These are phyloP conservation scores for Loxodonta africana DNA, from an alignment of 2,113 vertebrate genomes.

Conservation along the genomic window DNA sequence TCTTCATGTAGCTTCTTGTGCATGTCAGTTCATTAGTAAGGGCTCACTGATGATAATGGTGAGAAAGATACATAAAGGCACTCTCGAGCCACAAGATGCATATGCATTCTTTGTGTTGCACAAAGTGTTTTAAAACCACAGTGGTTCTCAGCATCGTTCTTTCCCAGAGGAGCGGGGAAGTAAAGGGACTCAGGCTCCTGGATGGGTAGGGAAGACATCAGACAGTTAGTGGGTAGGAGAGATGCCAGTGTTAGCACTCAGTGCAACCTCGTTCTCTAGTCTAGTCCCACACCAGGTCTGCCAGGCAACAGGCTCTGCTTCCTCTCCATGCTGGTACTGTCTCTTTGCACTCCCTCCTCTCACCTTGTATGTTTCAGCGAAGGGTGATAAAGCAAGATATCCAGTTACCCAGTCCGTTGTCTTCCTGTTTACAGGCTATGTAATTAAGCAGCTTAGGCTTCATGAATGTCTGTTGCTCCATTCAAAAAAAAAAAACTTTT, in stretches of 20 bases:
- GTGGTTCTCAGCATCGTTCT: neutral
- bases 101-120: neutral
- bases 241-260: neutral
- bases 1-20: neutral
- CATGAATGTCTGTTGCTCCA: neutral
- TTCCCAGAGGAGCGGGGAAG: neutral
- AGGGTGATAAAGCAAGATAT: neutral
- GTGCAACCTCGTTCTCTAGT: neutral
- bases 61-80: neutral
- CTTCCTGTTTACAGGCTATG: constrained; percentile 44
- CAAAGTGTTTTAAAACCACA: constrained; percentile 22
- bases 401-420: neutral
- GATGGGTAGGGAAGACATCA: neutral
- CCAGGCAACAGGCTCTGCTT: neutral
- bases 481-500: neutral
- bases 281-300: no score
- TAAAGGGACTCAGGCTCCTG: neutral
- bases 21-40: neutral
- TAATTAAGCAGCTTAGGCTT: constrained; percentile 64
- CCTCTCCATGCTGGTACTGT: no score
- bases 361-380: neutral
- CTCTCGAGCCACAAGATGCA: neutral
- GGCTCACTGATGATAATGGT: neutral
- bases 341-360: neutral
- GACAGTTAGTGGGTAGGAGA: neutral